Evolutionary conservation across 2,888 invertebrate species (phyloP).

Genomic region (Cryptus armator): DNA sequence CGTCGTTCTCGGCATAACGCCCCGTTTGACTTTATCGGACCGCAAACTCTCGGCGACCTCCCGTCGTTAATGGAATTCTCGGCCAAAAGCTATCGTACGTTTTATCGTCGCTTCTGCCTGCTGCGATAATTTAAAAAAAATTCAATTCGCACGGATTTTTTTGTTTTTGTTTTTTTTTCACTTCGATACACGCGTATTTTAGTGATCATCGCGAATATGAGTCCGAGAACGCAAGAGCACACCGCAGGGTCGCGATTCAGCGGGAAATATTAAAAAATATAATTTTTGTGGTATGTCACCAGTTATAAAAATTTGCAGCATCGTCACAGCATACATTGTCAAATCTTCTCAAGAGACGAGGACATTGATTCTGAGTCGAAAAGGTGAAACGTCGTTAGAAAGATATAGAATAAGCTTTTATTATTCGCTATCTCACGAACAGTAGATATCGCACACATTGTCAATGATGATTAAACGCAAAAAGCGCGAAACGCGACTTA

Average conservation of each 20-base stretch:
- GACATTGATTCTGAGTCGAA: too few relatives aligned
- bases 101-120: conserved; percentile 45
- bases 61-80: conserved; percentile 56
- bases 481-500: background rate
- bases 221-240: background rate
- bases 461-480: background rate
- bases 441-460: background rate
- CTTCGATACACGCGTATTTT: background rate
- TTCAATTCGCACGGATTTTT: background rate
- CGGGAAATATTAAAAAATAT: too few relatives aligned
- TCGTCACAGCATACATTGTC: too few relatives aligned
- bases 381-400: background rate
- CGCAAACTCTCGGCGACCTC: background rate
- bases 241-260: too few relatives aligned
- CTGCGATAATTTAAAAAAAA: background rate
- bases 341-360: too few relatives aligned
- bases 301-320: too few relatives aligned
- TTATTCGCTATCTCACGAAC: background rate
- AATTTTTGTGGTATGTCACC: too few relatives aligned
- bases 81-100: conserved; percentile 36
- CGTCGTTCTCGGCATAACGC: background rate
- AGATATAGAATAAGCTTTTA: conserved; percentile 1
- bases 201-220: background rate
- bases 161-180: background rate
- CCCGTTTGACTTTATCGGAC: conserved; percentile 12